Conservation (phyloP, 2,888 invertebrate species). For the Orthonevra nobilis region DNA sequence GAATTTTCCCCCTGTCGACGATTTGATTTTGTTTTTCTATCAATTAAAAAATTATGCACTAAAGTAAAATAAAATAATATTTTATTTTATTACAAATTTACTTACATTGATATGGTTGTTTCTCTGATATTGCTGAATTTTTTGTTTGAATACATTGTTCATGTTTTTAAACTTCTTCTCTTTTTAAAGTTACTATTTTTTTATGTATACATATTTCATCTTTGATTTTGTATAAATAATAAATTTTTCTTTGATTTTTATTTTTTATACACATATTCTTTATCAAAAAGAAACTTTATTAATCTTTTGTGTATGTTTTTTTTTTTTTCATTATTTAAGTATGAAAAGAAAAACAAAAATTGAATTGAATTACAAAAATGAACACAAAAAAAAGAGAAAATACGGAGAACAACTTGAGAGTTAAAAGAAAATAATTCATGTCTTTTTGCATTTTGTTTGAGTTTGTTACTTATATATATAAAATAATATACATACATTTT, state of each 20-base stretch:
- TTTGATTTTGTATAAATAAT: slow-evolving; percentile 58
- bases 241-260: slow-evolving; percentile 56
- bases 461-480: slow-evolving; percentile 63
- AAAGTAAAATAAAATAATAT: slow-evolving; percentile 58
- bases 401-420: slow-evolving; percentile 21
- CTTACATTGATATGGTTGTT: slow-evolving; percentile 72
- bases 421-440: slow-evolving; percentile 30
- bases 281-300: slow-evolving; percentile 27
- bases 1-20: slow-evolving; percentile 61
- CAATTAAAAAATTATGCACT: slow-evolving; percentile 34
- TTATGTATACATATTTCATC: slow-evolving; percentile 43
- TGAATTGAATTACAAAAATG: slow-evolving; percentile 2
- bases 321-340: slow-evolving; percentile 9
- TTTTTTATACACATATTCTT: slow-evolving; percentile 46
- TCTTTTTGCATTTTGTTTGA: slow-evolving; percentile 65
- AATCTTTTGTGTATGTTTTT: background rate
- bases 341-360: slow-evolving; percentile 2
- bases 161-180: slow-evolving; percentile 43
- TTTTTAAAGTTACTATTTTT: slow-evolving; percentile 33
- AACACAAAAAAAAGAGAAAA: slow-evolving; percentile 15
- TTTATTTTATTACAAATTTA: slow-evolving; percentile 44
- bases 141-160: slow-evolving; percentile 56
- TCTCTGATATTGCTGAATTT: slow-evolving; percentile 72
- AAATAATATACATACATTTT: slow-evolving; percentile 44
- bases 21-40: slow-evolving; percentile 9